A percentile compares a stretch with the other conserved stretches of the same genome.
Evolutionary conservation across 2,797 vertebrate species (phyloP).

Genomic region (Megaceryle alcyon): DNA sequence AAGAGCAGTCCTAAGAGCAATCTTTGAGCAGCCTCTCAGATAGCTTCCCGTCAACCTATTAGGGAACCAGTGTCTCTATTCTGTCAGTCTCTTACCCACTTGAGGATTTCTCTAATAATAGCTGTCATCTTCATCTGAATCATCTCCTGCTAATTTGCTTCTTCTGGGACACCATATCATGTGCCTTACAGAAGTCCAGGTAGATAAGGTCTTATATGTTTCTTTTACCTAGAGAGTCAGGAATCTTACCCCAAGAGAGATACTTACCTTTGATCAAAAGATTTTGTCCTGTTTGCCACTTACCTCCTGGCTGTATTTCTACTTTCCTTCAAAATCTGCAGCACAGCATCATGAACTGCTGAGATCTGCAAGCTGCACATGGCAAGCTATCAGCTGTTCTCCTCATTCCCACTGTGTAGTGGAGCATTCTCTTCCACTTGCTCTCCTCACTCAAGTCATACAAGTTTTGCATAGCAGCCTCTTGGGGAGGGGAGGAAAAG

Average conservation of each 20-base stretch:
- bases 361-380: neutral
- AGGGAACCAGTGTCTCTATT: neutral
- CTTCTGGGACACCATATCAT: neutral
- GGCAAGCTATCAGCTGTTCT: constrained; percentile 43
- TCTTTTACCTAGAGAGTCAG: neutral
- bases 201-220: neutral
- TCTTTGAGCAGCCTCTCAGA: neutral
- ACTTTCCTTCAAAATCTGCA: neutral
- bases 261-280: neutral
- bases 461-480: constrained; percentile 22
- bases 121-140: neutral
- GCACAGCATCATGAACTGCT: neutral
- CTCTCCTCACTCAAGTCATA: constrained; percentile 18
- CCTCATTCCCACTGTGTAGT: neutral
- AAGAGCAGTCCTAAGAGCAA: constrained; percentile 21
- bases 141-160: neutral
- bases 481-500: neutral
- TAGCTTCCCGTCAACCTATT: neutral
- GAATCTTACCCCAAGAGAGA: neutral
- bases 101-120: constrained; percentile 19
- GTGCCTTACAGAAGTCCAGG: neutral
- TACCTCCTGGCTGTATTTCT: neutral
- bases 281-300: neutral
- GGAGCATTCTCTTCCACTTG: constrained; percentile 33
- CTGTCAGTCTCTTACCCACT: neutral